These are phyloP conservation scores for Polymixis lichenea DNA, from an alignment of 2,888 invertebrate genomes.

Conservation along the genomic window DNA sequence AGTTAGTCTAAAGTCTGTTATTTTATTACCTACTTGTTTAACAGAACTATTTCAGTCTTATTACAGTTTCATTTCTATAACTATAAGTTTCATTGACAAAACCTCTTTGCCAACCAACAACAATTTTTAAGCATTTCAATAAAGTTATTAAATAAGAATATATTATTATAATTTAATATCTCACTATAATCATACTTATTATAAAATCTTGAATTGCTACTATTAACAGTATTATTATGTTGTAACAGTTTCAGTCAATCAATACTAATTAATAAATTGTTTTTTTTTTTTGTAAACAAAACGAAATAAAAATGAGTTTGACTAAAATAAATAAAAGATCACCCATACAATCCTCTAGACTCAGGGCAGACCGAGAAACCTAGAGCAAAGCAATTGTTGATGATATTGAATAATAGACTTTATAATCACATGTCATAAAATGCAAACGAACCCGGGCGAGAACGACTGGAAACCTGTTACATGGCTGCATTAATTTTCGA, in stretches of 20 bases:
- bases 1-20: conserved; percentile 1
- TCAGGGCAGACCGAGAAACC: not conserved
- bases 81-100: not conserved
- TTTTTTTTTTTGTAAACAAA: not conserved
- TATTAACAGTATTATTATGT: not conserved
- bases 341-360: not conserved
- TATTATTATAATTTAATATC: conserved; percentile 6
- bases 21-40: not conserved
- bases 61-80: conserved; percentile 11
- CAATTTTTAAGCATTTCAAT: not conserved
- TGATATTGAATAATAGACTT: not conserved
- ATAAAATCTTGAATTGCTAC: not conserved
- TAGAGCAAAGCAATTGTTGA: not conserved
- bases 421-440: not conserved
- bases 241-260: not conserved
- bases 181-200: conserved; percentile 10
- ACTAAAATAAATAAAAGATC: not conserved
- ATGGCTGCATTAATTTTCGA: not conserved
- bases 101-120: not conserved
- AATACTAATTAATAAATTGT: not conserved
- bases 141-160: conserved; percentile 2
- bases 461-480: too few relatives aligned
- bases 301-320: not conserved
- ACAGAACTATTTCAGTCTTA: conserved; percentile 43
- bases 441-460: not conserved